These are phyloP conservation scores for Rhabdornis inornatus DNA, from an alignment of 2,113 vertebrate genomes.

Conservation along the genomic window DNA sequence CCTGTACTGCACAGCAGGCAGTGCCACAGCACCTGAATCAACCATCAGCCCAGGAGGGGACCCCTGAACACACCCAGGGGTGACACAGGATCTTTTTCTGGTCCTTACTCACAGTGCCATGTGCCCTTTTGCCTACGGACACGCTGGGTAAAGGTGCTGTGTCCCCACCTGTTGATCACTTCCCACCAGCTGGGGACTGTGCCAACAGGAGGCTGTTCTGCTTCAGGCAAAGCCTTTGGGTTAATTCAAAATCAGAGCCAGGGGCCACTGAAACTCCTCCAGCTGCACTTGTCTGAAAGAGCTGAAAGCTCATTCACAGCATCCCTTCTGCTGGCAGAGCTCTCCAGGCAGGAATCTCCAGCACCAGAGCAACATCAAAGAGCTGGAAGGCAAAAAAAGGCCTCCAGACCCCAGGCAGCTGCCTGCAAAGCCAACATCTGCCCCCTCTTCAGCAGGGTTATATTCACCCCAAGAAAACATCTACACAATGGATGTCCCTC, in stretches of 20 bases:
- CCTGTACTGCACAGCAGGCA: too few species aligned
- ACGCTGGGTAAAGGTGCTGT: neutral
- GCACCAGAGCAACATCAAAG: neutral
- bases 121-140: neutral
- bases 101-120: neutral
- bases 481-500: neutral
- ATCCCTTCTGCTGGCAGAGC: neutral
- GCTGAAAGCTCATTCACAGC: neutral
- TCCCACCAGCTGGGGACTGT: neutral
- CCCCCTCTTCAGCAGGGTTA: neutral
- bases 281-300: neutral
- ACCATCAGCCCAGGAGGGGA: neutral
- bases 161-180: neutral
- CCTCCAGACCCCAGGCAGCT: neutral
- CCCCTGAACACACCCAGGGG: neutral
- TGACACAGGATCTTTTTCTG: neutral
- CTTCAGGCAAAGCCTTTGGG: neutral
- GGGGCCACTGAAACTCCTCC: neutral
- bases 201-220: neutral
- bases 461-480: neutral
- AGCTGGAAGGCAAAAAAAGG: neutral
- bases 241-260: neutral
- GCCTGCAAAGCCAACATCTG: neutral
- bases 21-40: too few species aligned
- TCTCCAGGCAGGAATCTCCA: neutral